These are phyloP conservation scores for Lutjanus argentimaculatus DNA, from an alignment of 2,797 vertebrate genomes.

Conservation along the genomic window DNA sequence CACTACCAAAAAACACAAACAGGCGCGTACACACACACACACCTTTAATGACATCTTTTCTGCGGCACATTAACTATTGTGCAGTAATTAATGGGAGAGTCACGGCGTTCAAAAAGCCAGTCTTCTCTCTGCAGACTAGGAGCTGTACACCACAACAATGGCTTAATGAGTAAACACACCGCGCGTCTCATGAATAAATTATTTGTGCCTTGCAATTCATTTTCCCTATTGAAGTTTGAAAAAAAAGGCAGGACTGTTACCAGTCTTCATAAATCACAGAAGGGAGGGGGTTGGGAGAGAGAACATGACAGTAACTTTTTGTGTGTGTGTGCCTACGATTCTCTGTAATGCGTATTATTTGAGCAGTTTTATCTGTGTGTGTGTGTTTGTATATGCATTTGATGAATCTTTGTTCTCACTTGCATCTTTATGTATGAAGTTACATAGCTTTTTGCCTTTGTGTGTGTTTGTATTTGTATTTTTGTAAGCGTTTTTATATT, in stretches of 20 bases:
- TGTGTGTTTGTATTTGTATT: neutral
- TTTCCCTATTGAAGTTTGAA: slow-evolving; percentile 73
- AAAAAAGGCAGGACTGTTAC: slow-evolving; percentile 49
- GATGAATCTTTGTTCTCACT: slow-evolving; percentile 29
- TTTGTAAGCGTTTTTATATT: neutral
- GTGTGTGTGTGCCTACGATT: slow-evolving; percentile 16
- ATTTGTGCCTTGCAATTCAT: slow-evolving; percentile 81
- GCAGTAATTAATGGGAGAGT: slow-evolving; percentile 83
- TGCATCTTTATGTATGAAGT: slow-evolving; percentile 4
- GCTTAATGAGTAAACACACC: slow-evolving; percentile 86
- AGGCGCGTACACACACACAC: slow-evolving; percentile 16
- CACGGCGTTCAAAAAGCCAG: slow-evolving; percentile 76
- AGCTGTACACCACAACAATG: slow-evolving; percentile 81
- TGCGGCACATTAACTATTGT: slow-evolving; percentile 82
- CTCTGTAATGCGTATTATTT: slow-evolving; percentile 44
- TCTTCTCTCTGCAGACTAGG: slow-evolving; percentile 78
- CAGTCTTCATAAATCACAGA: slow-evolving; percentile 80
- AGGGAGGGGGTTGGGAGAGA: slow-evolving; percentile 23
- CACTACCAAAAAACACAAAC: slow-evolving; percentile 46
- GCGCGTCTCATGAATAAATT: slow-evolving; percentile 84
- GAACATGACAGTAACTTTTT: slow-evolving; percentile 52
- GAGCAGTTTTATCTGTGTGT: neutral
- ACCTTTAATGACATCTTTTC: slow-evolving; percentile 81
- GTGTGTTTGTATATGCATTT: slow-evolving; percentile 7
- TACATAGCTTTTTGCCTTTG: neutral